Evolutionary conservation across 2,888 invertebrate species (phyloP), one percentile per base, ranked within the genome.

Genomic region (Agrotis exclamationis): DNA sequence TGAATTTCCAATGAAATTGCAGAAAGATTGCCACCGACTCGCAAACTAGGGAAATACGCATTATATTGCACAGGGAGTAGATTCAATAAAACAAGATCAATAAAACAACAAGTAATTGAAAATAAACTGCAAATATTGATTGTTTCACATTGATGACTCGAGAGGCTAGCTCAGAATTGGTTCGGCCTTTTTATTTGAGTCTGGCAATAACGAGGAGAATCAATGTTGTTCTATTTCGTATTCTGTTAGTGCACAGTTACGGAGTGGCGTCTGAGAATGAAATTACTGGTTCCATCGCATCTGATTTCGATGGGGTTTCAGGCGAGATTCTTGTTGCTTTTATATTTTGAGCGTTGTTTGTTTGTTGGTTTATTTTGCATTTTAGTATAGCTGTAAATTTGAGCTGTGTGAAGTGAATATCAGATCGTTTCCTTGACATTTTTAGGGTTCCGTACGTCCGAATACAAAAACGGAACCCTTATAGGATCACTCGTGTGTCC

Each of bases 201-300:
- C 82, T 85, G 84, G 72, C 87, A 88, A 90, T 89, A 91, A 89
- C 89, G 84, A 86, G 74, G 78, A 79, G 86, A 92, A 92, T 92
- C 91, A 91, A 93, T 90, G 90, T 89, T 89, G 82, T 79, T 86
- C 87, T 86, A 86, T 89, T 92, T 88, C 79, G 89, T 90, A 92
- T 93, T 91, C 92, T 69, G 82, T 74, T 76, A 70, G 82, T 87
- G 89, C 83, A 66, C 83, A 78, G 70, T 79, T 75, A 76, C 80
- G 79, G 86, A 87, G 87, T 86, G 86, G 85, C 86, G 76, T 85
- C 87, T 83, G 76, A 83, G 87, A 87, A 87, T 89, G 80, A 88
- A 87, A 90, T 91, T 89, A 90, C 86, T 88, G 85, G 85, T 82
- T 82, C 83, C 78, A 76, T 67, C 60, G 78, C 76, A 80, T 80